Base-by-base conservation (phyloP, 2,888 invertebrate genomes). In the Idaea dimidiata region DNA sequence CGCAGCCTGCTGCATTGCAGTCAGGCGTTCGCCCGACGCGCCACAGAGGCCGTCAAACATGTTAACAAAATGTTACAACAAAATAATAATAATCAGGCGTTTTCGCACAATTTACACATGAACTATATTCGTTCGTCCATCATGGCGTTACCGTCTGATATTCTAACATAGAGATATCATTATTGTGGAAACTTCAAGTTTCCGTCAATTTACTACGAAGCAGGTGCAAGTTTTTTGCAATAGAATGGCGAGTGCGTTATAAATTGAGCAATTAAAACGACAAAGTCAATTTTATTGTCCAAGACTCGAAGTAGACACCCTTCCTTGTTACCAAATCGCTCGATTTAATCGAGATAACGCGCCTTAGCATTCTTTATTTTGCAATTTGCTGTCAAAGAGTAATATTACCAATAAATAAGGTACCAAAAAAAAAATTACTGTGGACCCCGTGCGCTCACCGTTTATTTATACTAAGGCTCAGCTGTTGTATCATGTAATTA, bases 261-360 rank as follows among this genome's bases (percentile, higher is more conserved):
- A 73, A 79, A 81, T 81, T 80, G 74, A 72, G 75, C 75, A 80
- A 78, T 81, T 79, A 80, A 74, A 71, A 76, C 77, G 81, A 81
- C 80, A 80, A 59, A 82, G 79, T 78, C 85, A 84, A 84, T 88
- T 87, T 81, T 74, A 90, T 87, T 88, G 88, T 89, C 81, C 78
- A 77, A 78, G 73, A n/a, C n/a, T 67, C 62, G 69, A 67, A 81
- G 84, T 67, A 63, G 69, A 67, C 78, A 81, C 84, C 83, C 83
- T 89, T 89, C 86, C 88, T 86, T 73, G 80, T 89, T 90, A 84
- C 89, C 75, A 84, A 87, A 89, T 82, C 73, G 72, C 72, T 72
- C 79, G 84, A 88, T 85, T 84, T 85, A 84, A 88, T 88, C 85
- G 80, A 84, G 88, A 88, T 88, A 86, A 80, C 80, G 81, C 80